A percentile compares a stretch with the other conserved stretches of the same genome.
phyloP scores from a whole-genome alignment of 2,113 vertebrate genomes.

The Apeltes quadracus region DNA sequence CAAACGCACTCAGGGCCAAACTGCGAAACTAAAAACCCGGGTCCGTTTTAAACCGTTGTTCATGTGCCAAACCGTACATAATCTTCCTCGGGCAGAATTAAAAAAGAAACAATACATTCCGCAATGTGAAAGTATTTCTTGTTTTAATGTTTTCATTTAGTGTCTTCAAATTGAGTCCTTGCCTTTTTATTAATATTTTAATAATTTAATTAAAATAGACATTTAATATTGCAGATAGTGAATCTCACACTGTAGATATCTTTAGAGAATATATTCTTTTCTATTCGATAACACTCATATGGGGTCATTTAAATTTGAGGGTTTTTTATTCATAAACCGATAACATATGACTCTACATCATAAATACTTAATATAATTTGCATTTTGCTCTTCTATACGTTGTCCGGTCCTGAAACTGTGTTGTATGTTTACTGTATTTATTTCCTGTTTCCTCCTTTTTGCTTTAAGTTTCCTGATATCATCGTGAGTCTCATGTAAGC shows the following conservation, averaged over 20 bases:
- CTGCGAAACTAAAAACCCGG: conserved; percentile 25
- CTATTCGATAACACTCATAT: background rate
- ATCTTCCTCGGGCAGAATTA: background rate
- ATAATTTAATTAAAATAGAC: background rate
- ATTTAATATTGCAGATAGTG: background rate
- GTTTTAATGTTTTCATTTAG: background rate
- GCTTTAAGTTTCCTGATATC: conserved; percentile 15
- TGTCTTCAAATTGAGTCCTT: background rate
- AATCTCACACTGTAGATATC: background rate
- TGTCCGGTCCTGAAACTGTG: background rate
- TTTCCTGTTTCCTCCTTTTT: background rate
- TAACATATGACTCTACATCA: background rate
- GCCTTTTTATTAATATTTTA: background rate
- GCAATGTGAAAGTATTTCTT: background rate
- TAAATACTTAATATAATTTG: background rate
- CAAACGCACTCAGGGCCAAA: conserved; percentile 39
- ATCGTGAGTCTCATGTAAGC: background rate
- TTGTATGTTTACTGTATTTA: background rate
- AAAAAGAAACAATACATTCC: background rate
- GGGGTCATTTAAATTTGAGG: background rate
- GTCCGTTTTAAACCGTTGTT: conserved; percentile 12
- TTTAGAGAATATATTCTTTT: background rate
- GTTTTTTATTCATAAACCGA: background rate
- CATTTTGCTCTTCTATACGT: background rate
- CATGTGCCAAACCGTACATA: background rate